Conservation (phyloP, 2,888 invertebrate genomes). For the Lasioglossum malachurum region DNA sequence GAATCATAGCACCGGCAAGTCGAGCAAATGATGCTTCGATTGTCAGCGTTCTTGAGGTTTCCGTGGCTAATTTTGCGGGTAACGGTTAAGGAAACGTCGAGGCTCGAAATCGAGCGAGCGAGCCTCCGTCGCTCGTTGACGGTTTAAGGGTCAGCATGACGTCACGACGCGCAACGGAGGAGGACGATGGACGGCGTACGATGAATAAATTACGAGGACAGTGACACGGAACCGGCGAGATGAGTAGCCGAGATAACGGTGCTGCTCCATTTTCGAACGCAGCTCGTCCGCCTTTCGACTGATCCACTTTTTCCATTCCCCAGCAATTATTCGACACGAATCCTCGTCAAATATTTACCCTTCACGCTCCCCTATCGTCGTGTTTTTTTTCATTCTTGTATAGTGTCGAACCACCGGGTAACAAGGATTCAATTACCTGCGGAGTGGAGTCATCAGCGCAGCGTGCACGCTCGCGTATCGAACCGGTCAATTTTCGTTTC, state of each 20-base stretch:
- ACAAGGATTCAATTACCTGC: slow-evolving; percentile 6
- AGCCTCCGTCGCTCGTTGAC: slow-evolving; percentile 21
- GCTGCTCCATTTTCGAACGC: slow-evolving; percentile 64
- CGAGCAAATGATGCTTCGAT: background rate
- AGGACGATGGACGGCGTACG: slow-evolving; percentile 66
- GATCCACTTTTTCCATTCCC: slow-evolving; percentile 44
- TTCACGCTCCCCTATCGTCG: background rate
- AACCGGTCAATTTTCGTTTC: slow-evolving; percentile 3
- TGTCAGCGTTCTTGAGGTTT: background rate
- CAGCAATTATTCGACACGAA: slow-evolving; percentile 27
- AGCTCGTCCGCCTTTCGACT: slow-evolving; percentile 21
- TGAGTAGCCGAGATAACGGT: slow-evolving; percentile 55
- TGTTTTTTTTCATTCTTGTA: background rate
- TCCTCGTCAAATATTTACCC: slow-evolving; percentile 14
- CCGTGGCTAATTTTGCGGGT: background rate
- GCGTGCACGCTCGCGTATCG: background rate
- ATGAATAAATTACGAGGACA: slow-evolving; percentile 77
- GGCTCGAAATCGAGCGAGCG: slow-evolving; percentile 43
- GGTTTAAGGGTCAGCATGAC: slow-evolving; percentile 70
- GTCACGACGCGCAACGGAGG: slow-evolving; percentile 61
- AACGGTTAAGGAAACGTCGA: slow-evolving; percentile 33
- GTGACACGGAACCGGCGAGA: slow-evolving; percentile 68
- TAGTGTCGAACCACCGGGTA: background rate
- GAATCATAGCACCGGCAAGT: background rate
- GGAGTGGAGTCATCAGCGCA: background rate